phyloP scores from a whole-genome alignment of 2,888 invertebrate genomes.

The Phania funesta region DNA sequence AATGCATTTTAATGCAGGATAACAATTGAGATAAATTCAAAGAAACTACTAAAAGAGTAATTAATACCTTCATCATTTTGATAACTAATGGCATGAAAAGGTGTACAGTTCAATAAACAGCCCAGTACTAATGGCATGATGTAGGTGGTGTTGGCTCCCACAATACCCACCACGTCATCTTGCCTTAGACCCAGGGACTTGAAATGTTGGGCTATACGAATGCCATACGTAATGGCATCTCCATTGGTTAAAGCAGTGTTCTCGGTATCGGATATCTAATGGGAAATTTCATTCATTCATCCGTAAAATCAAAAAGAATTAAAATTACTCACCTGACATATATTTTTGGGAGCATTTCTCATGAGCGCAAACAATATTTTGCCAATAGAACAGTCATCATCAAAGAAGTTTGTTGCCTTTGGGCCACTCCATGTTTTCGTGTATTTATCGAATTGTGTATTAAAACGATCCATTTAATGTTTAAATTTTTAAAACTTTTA shows the following conservation, averaged over 20 bases:
- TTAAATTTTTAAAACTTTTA: background rate
- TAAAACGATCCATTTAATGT: constrained; percentile 71
- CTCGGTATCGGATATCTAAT: constrained; percentile 76
- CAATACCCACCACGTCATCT: constrained; percentile 77
- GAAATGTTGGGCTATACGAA: constrained; percentile 77
- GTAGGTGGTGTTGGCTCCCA: constrained; percentile 75
- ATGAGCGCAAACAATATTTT: constrained; percentile 76
- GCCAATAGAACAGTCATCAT: constrained; percentile 76
- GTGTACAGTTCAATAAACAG: constrained; percentile 75
- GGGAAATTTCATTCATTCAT: background rate
- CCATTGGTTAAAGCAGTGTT: constrained; percentile 75
- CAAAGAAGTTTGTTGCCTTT: constrained; percentile 74
- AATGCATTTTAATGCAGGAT: background rate
- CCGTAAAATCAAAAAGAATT: background rate
- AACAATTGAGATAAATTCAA: background rate
- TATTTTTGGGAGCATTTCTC: constrained; percentile 74
- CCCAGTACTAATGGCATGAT: constrained; percentile 76
- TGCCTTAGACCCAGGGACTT: constrained; percentile 73
- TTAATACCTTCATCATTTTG: constrained; percentile 73
- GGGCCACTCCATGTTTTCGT: constrained; percentile 77
- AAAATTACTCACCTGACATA: constrained; percentile 72
- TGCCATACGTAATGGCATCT: constrained; percentile 74
- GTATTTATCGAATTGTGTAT: constrained; percentile 76
- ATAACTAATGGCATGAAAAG: constrained; percentile 77
- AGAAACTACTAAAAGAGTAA: background rate